Evolutionary conservation across 2,888 invertebrate genomes (phyloP), one percentile per base, ranked within the genome.

Genomic region (Himalopsyche japonica): DNA sequence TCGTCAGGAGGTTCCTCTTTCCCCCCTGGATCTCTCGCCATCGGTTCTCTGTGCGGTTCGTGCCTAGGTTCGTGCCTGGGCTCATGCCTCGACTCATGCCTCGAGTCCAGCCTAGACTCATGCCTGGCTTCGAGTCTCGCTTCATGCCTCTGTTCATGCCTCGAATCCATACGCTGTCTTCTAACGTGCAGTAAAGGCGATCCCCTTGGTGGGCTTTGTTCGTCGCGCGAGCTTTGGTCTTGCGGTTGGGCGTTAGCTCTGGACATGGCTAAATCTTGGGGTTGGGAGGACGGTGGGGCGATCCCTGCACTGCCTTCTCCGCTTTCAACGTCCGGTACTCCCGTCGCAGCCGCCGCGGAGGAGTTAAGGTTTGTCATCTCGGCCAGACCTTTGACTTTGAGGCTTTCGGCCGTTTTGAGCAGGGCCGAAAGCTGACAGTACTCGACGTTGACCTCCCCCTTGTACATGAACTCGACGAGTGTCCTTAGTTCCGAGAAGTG

Each of bases 391-490:
- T 97, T 97, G 87, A 97, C 94, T 93, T 97, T 97, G 88, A 97
- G 95, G 91, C 97, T 97, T 93, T 97, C 97, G 89, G 97, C 97
- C 90, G 97, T 97, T 93, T 97, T 97, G 89, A 97, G 94, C 89
- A 97, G 94, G 89, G 97, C 96, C 90, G 97, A 96, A 90, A 97
- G 94, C 93, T 97, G 97, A 93, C 97, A 97, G 92, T 97, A 97
- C 93, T 97, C 97, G 90, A 98, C 97, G 95, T 97, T 97, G 89
- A 98, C 97, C 93, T 98, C 97, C 90, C 97, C 97, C 92, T 97
- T 96, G 94, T 98, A 98, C 97, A 98, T 98, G 95, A 97, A 98
- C 94, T 97, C 97, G 91, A 98, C 96, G 90, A 98, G 95, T 88
- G 97, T 97, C 91, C 97, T 94, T 90, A 98, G 93, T 93, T 97